Evolutionary conservation across 2,888 invertebrate genomes (phyloP), one percentile per base, ranked within the genome.

Genomic region (Muscina levida): DNA sequence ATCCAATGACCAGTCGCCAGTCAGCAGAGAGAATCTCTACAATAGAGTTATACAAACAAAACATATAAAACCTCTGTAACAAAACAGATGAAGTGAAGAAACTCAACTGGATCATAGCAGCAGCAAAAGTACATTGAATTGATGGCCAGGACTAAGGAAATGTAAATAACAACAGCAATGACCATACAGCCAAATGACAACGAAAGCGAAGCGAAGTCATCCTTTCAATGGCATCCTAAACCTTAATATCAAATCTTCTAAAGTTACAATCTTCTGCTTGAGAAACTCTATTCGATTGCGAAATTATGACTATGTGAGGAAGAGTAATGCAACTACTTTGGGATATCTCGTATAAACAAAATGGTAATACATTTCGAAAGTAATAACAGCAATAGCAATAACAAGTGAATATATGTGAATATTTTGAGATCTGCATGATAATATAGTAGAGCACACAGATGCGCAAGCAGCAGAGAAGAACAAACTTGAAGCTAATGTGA

Each of bases 1-100:
- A 72, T 72, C 72, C 75, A 76, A 42, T 80, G 72, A 76, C 56
- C 76, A 79, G 48, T 65, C n/a, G 53, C 67, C 67, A 44, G 11
- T 26, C 37, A 48, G 46, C 22, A 68, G 11, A 42, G 24, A 56
- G 5, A 44, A 15, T n/a, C n/a, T n/a, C 44, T 31, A 56, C 51
- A 68, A 1, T 22, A 13, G 19, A 26, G 62, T n/a, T 5, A 73
- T 8, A 78, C 39, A 46, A 59, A 51, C 22, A 11, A 4, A 17
- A 3, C 15, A 15, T 15, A 15, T 15, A 15, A n/a, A 48, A 48
- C n/a, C n/a, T n/a, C 31, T 1, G 19, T 1, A 59, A 5, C 37
- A 17, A 39, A 37, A 59, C 39, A 11, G 17, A 59, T 48, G 48
- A 48, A 19, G 48, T 48, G 19, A 48, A 3, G 11, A 59, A 59